Conservation (phyloP, 2,113 vertebrate genomes). For the Calidris pugnax region DNA sequence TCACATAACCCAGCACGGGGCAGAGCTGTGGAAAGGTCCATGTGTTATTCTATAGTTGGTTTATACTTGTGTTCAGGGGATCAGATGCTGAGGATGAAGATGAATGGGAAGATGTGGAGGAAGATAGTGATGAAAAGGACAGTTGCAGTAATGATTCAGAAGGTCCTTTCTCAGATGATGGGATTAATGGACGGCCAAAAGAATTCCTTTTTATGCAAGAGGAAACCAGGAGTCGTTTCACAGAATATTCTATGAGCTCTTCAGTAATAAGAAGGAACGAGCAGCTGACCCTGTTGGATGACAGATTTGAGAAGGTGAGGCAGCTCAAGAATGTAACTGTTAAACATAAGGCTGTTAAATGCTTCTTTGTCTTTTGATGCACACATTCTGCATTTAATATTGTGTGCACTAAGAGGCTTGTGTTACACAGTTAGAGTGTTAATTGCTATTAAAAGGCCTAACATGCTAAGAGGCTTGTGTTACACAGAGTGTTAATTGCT, state of each 20-base stretch:
- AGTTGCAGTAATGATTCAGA: slow-evolving; percentile 71
- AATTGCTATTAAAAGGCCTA: background rate
- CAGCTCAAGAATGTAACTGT: background rate
- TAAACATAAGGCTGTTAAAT: background rate
- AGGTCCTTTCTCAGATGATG: slow-evolving; percentile 74
- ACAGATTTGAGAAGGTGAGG: slow-evolving; percentile 93
- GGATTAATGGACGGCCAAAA: background rate
- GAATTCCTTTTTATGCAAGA: slow-evolving; percentile 88
- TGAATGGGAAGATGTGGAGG: slow-evolving; percentile 86
- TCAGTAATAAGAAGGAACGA: slow-evolving; percentile 94
- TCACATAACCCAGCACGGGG: background rate
- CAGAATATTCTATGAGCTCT: slow-evolving; percentile 92
- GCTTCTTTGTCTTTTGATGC: background rate
- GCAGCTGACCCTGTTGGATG: slow-evolving; percentile 91
- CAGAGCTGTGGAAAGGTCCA: background rate
- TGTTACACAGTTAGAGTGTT: background rate
- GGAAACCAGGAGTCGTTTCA: slow-evolving; percentile 95
- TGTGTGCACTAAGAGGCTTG: background rate
- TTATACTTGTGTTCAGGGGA: slow-evolving; percentile 41
- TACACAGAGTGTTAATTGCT: background rate
- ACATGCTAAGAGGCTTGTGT: background rate
- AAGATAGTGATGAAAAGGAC: slow-evolving; percentile 59
- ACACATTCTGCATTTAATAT: too few relatives aligned
- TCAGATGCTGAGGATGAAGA: slow-evolving; percentile 62
- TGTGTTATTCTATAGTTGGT: background rate